Conservation (phyloP, 2,113 vertebrate genomes). For the Taurulus bubalis region DNA sequence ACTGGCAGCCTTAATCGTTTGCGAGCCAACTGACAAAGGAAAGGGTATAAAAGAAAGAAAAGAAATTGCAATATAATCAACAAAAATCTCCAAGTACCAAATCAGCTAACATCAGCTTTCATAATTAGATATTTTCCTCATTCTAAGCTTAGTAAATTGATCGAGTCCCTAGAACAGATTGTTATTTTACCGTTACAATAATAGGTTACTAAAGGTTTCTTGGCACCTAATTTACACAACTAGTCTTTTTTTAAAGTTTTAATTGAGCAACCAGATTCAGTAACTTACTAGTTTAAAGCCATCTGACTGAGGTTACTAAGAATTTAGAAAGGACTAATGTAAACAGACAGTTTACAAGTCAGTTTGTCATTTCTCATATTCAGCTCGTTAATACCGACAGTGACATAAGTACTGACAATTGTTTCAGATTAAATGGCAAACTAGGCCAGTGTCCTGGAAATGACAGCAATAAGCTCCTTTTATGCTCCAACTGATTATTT, state of each 20-base stretch:
- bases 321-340: background rate
- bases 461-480: background rate
- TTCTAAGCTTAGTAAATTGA: background rate
- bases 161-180: background rate
- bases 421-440: background rate
- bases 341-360: background rate
- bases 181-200: background rate
- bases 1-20: background rate
- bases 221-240: background rate
- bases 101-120: background rate
- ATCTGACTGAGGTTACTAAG: background rate
- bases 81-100: background rate
- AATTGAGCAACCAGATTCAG: background rate
- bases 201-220: background rate
- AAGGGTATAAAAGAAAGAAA: background rate
- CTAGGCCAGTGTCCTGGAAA: background rate
- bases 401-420: constrained; percentile 1
- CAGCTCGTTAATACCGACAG: background rate
- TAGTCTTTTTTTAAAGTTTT: background rate
- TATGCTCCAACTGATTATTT: background rate
- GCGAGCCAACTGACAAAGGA: no score
- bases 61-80: background rate
- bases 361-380: no score
- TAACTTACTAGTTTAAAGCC: background rate
- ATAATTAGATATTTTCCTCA: background rate